These are phyloP conservation scores for Lissocephala sabroskyi DNA, from an alignment of 2,888 invertebrate genomes.

Conservation along the genomic window DNA sequence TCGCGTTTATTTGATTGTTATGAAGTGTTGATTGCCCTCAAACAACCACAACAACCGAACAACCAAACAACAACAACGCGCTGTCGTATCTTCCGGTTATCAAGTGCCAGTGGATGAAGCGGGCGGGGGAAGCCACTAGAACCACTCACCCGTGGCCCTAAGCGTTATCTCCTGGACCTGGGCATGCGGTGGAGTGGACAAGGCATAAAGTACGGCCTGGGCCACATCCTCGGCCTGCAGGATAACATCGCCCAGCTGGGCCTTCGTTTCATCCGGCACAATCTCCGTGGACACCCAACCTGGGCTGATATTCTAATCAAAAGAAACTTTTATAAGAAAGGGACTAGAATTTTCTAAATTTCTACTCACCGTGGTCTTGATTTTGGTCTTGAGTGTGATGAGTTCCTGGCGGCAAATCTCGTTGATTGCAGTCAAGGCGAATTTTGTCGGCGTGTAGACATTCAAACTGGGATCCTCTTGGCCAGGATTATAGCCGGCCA, in stretches of 20 bases:
- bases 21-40: conserved; percentile 43
- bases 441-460: conserved; percentile 67
- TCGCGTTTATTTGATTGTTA: conserved; percentile 36
- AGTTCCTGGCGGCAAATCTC: conserved; percentile 69
- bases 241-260: conserved; percentile 46
- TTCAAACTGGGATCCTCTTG: conserved; percentile 52
- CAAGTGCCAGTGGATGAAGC: no score
- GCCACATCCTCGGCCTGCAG: conserved; percentile 65
- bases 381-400: conserved; percentile 52
- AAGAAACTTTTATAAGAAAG: no score
- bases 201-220: conserved; percentile 61
- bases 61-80: conserved; percentile 8
- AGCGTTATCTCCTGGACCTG: conserved; percentile 41
- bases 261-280: conserved; percentile 56
- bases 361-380: conserved; percentile 69
- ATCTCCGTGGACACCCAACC: conserved; percentile 69
- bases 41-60: conserved; percentile 8
- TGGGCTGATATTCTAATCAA: conserved; percentile 63
- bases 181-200: conserved; percentile 58
- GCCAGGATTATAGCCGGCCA: conserved; percentile 57
- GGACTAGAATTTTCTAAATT: neutral
- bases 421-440: conserved; percentile 67
- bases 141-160: conserved; percentile 65
- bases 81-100: neutral
- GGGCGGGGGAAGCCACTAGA: no score